Conservation (phyloP, 1,140 invertebrate genomes). For the Kradibia gibbosae region DNA sequence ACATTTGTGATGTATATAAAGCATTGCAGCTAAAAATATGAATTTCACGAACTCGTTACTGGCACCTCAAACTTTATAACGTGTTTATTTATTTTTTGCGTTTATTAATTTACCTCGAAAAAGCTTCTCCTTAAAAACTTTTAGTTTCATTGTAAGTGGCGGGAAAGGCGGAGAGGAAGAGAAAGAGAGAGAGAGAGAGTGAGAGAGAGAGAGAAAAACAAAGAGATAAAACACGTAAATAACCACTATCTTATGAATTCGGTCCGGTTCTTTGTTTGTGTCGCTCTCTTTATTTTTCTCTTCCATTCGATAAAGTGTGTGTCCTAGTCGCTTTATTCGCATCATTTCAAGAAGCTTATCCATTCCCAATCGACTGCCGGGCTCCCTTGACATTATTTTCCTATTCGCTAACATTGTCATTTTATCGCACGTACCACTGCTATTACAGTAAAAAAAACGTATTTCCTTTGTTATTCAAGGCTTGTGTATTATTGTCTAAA, state of each 20-base stretch:
- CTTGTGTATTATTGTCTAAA: too few relatives aligned
- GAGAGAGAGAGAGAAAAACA: neutral
- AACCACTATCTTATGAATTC: neutral
- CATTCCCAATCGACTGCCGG: neutral
- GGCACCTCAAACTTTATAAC: too few relatives aligned
- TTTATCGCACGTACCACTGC: neutral
- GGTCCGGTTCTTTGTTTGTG: neutral
- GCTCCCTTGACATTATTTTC: neutral
- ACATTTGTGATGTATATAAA: too few relatives aligned
- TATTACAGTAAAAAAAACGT: neutral
- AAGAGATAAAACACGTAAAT: neutral
- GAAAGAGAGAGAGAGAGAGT: neutral
- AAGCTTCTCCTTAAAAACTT: too few relatives aligned
- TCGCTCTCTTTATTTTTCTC: neutral
- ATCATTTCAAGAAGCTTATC: neutral
- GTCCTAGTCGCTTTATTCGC: neutral
- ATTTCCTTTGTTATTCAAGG: too few relatives aligned
- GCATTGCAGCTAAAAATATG: too few relatives aligned
- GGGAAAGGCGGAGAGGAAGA: neutral
- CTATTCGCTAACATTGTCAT: neutral
- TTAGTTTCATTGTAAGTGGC: neutral
- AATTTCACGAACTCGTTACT: too few relatives aligned
- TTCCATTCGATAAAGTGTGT: neutral
- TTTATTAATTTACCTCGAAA: too few relatives aligned
- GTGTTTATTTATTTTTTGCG: too few relatives aligned